These are phyloP conservation scores for Suncus etruscus DNA, from an alignment of 2,113 vertebrate species.

Conservation along the genomic window DNA sequence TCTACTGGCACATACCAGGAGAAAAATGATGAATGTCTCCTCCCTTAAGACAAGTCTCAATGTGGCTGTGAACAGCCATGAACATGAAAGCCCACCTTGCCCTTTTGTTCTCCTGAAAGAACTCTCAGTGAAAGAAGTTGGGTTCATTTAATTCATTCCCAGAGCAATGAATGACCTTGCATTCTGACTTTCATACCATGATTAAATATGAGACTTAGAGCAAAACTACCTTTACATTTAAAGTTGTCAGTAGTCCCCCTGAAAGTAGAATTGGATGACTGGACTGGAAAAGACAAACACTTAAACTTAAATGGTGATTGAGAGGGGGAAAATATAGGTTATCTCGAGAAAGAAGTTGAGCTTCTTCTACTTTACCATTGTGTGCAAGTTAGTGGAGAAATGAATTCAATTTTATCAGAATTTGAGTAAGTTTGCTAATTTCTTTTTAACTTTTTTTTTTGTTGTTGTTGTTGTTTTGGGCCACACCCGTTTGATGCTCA, in stretches of 20 bases:
- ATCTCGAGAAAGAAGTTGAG: no score
- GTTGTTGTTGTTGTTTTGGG: no score
- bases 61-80: no score
- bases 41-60: no score
- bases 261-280: background rate
- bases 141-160: background rate
- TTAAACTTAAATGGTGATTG: background rate
- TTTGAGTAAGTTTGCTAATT: slow-evolving; percentile 68
- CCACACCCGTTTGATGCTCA: no score
- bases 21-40: background rate
- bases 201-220: background rate
- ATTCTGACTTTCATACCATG: background rate
- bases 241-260: slow-evolving; percentile 22
- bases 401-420: slow-evolving; percentile 8
- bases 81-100: background rate
- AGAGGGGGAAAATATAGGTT: background rate
- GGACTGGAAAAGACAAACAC: background rate
- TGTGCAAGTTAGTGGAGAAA: background rate
- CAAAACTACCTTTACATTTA: slow-evolving; percentile 10
- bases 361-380: background rate
- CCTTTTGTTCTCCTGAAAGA: background rate
- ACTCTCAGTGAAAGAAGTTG: background rate
- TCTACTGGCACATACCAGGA: background rate
- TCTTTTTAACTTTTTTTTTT: slow-evolving; percentile 37
- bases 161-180: background rate